These are phyloP conservation scores for Cyprinella venusta DNA, from an alignment of 2,797 vertebrate genomes.

Conservation along the genomic window DNA sequence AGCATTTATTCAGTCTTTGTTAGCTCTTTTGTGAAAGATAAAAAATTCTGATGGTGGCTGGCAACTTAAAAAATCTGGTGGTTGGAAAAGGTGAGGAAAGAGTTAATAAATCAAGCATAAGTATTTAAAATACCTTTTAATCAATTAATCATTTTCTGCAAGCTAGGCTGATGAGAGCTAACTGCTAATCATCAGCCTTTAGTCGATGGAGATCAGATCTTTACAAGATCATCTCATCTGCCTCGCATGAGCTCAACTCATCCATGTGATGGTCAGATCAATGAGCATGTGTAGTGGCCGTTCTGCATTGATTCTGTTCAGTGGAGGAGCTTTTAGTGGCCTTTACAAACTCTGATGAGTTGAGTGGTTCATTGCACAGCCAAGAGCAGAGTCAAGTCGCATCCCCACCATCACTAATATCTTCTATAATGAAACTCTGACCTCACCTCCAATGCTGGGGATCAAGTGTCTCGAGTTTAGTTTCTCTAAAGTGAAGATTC, in stretches of 20 bases:
- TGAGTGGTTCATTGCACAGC: constrained; percentile 25
- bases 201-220: constrained; percentile 34
- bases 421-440: constrained; percentile 29
- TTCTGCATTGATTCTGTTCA: constrained; percentile 43
- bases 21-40: too few species aligned
- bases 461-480: not conserved
- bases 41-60: not conserved
- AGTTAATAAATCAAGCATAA: not conserved
- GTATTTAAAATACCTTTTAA: not conserved
- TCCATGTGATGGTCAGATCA: constrained; percentile 43
- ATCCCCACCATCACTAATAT: not conserved
- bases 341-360: constrained; percentile 41
- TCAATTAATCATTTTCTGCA: constrained; percentile 19
- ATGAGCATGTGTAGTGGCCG: constrained; percentile 29
- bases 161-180: not conserved
- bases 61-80: not conserved
- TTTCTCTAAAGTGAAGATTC: not conserved
- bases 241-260: constrained; percentile 41
- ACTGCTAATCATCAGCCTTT: not conserved
- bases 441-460: not conserved
- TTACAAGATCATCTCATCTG: constrained; percentile 29
- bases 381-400: not conserved
- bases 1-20: too few species aligned
- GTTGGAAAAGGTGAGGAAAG: not conserved
- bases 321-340: constrained; percentile 29